Evolutionary conservation across 2,113 vertebrate genomes (phyloP), one percentile per base, ranked within the genome.

Genomic region (Pyrgilauda ruficollis): DNA sequence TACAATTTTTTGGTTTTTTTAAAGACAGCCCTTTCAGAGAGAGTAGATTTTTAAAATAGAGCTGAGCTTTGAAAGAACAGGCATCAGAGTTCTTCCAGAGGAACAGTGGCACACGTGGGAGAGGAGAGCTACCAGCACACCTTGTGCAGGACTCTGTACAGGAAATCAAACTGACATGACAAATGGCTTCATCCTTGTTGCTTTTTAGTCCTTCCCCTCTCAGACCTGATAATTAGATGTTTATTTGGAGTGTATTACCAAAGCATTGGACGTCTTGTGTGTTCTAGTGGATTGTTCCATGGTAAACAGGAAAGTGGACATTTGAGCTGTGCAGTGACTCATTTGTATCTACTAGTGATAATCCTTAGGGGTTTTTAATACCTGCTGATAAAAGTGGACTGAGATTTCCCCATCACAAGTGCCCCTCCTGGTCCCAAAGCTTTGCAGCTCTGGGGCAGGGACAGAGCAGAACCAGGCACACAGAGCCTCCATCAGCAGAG

Each of bases 1-100:
- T 52, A 90, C 94, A 76, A 91, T 97, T 97, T 97, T 96, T 81
- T 22, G 68, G 68, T 18, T 73, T 82, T 95, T 91, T 79, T 77
- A 76, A 89, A 94, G 95, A 67, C 50, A 87, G 72, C 43, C 68
- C 89, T 96, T 97, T 94, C 66, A 94, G 84, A 88, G 22, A 72
- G 85, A 90, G 91, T 72, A 76, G 89, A 81, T 94, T 94, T 95
- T 80, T 61, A 84, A 96, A 84, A 86, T 19, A 89, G 84, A 90
- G 64, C 79, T 56, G 67, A 87, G 90, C 70, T 80, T n/a, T 67
- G 69, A 89, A 73, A n/a, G 92, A 91, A 75, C 77, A 95, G 84
- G 82, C 84, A 87, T 59, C 74, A 67, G 88, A 59, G 78, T 78
- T 68, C 49, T 16, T 68, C 83, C 62, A 9, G 15, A 75, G 78